phyloP scores from a whole-genome alignment of 2,888 invertebrate genomes.

The Ethmia dodecea region DNA sequence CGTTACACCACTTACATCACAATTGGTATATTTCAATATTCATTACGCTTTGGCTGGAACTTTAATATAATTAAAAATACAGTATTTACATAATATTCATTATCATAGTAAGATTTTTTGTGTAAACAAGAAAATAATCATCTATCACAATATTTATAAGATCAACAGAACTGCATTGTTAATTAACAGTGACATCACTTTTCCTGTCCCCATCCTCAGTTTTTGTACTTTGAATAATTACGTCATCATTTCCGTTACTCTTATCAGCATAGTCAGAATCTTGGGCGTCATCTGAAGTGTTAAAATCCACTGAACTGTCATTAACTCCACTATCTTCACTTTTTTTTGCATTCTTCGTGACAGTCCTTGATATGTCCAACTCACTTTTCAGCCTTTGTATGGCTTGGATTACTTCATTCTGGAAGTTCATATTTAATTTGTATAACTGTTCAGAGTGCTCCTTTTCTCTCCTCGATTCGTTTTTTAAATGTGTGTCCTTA shows the following conservation, averaged over 20 bases:
- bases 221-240: constrained; percentile 6
- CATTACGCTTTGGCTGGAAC: too few species aligned
- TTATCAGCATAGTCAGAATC: constrained; percentile 18
- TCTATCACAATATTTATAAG: too few species aligned
- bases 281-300: constrained; percentile 31
- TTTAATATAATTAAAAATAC: too few species aligned
- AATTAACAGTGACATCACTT: background rate
- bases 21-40: too few species aligned
- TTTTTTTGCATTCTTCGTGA: constrained; percentile 35
- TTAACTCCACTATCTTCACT: constrained; percentile 25
- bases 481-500: constrained; percentile 61
- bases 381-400: constrained; percentile 65
- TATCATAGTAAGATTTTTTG: too few species aligned
- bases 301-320: constrained; percentile 48
- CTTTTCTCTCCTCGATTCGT: constrained; percentile 58
- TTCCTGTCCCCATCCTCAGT: background rate
- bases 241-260: constrained; percentile 21
- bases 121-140: too few species aligned
- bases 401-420: constrained; percentile 63
- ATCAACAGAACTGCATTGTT: too few species aligned
- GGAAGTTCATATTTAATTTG: constrained; percentile 67
- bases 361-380: constrained; percentile 53
- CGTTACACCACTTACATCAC: too few species aligned
- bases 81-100: too few species aligned
- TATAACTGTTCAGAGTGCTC: constrained; percentile 68